Base-by-base conservation (phyloP, 2,797 vertebrate species). In the Tapirus indicus region DNA sequence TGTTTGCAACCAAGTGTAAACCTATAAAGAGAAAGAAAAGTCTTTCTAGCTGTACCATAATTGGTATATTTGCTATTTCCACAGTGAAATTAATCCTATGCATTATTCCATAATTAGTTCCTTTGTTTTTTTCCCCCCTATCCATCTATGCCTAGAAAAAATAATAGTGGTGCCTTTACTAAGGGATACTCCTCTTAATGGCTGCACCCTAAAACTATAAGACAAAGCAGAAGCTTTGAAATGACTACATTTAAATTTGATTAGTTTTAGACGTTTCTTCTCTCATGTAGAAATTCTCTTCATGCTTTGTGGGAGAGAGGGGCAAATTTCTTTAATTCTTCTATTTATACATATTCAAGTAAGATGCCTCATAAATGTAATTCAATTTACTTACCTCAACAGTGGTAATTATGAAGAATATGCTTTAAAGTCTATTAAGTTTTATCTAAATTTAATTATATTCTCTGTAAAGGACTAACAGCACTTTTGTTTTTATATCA, bases 391-490 rank as follows among this genome's bases (percentile, higher is more conserved):
- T 80, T 92, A 89, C 66, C 85, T 87, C 64, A 77, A 49, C 41
- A 82, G 66, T 69, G 66, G 74, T 88, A 92, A 92, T 89, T 96
- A 88, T 92, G 87, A 96, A 88, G n/a, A 87, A 35, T 72, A 92
- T 49, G 11, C 44, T 90, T 93, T 96, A 44, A 95, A 85, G 75
- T 68, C 35, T 93, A 54, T 41, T 97, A 69, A 38, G 23, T 62
- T 95, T 94, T 92, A 94, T 87, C 10, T 85, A 94, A 95, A 95
- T 60, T 60, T 90, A 92, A 92, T 97, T 92, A 68, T 75, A 21
- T 56, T 78, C 32, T 77, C 47, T 47, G 20, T 90, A 88, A 94
- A 90, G 11, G 27, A 58, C 29, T 74, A 83, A 80, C 44, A 94
- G 35, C 10, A 79, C n/a, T 89, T 94, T 90, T 88, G 69, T 83